Conservation (phyloP, 2,888 invertebrate species). For the Chaetogeoica ovagalla region DNA sequence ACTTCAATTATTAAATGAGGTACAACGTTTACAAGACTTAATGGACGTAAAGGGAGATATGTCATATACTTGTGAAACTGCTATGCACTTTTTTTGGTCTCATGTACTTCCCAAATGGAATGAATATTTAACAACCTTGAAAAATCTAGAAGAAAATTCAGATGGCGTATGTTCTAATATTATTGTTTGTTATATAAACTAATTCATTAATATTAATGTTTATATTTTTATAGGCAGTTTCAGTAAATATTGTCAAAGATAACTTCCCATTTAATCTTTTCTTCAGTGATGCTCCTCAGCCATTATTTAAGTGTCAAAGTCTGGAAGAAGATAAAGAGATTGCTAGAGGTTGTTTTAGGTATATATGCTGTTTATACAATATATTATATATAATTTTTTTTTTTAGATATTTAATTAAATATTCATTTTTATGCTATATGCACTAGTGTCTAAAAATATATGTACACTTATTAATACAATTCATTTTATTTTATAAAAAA, state of each 20-base stretch:
- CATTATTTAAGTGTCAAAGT: constrained; percentile 78
- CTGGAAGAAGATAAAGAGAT: constrained; percentile 84
- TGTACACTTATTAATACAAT: too few relatives aligned
- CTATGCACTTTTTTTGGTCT: constrained; percentile 96
- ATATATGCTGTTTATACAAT: constrained; percentile 53
- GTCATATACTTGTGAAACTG: constrained; percentile 97
- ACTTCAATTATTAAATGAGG: constrained; percentile 82
- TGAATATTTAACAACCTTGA: constrained; percentile 72
- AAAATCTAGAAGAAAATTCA: constrained; percentile 56
- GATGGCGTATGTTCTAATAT: constrained; percentile 43
- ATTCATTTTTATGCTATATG: too few relatives aligned
- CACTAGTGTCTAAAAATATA: too few relatives aligned
- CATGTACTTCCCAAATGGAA: constrained; percentile 92
- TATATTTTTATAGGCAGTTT: constrained; percentile 58
- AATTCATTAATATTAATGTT: constrained; percentile 54
- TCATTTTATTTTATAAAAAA: too few relatives aligned
- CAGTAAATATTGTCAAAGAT: constrained; percentile 67
- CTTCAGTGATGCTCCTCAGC: constrained; percentile 90
- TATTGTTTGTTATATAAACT: constrained; percentile 18
- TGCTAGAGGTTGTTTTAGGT: constrained; percentile 88
- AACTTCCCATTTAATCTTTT: constrained; percentile 94
- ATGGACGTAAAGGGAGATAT: constrained; percentile 85
- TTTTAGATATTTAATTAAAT: too few relatives aligned
- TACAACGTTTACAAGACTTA: constrained; percentile 84
- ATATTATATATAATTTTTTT: constrained; percentile 58